These are phyloP conservation scores for Ischnus inquisitorius DNA, from an alignment of 2,888 invertebrate species.

Conservation along the genomic window DNA sequence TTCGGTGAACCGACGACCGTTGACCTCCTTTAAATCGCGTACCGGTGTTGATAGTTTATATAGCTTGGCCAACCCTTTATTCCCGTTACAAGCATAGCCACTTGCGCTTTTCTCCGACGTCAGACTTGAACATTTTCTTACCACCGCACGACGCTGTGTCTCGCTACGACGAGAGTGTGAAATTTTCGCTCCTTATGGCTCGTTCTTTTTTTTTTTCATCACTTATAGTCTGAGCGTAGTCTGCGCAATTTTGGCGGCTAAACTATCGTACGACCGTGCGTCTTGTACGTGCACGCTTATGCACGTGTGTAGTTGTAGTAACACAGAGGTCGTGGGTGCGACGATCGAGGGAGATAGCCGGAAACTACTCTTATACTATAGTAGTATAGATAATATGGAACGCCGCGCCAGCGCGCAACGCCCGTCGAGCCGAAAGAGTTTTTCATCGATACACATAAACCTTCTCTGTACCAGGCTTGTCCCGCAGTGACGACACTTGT, in stretches of 20 bases:
- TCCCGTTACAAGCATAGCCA: background rate
- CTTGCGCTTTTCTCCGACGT: background rate
- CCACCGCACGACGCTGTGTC: background rate
- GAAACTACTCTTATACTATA: conserved; percentile 79
- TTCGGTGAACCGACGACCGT: conserved; percentile 55
- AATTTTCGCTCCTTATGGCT: too few relatives aligned
- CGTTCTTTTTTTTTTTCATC: background rate
- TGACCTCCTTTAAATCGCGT: conserved; percentile 62
- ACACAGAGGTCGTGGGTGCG: conserved; percentile 75
- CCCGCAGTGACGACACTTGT: conserved; percentile 14
- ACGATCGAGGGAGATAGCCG: conserved; percentile 81
- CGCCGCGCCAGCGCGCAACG: conserved; percentile 65
- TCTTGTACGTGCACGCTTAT: conserved; percentile 64
- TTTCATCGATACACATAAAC: conserved; percentile 56
- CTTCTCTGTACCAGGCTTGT: background rate
- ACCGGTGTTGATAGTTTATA: conserved; percentile 23
- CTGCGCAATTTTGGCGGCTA: conserved; percentile 4
- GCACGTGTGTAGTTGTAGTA: conserved; percentile 61
- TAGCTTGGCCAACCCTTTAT: conserved; percentile 18
- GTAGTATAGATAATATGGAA: conserved; percentile 70
- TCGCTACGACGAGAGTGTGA: too few relatives aligned
- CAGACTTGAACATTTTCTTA: background rate
- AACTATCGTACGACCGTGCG: conserved; percentile 1
- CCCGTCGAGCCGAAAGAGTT: conserved; percentile 65
- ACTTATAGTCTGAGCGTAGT: conserved; percentile 5